Conservation (phyloP, 35 echinoderm and acorn worm species). For the Nesometra sesokonis region DNA sequence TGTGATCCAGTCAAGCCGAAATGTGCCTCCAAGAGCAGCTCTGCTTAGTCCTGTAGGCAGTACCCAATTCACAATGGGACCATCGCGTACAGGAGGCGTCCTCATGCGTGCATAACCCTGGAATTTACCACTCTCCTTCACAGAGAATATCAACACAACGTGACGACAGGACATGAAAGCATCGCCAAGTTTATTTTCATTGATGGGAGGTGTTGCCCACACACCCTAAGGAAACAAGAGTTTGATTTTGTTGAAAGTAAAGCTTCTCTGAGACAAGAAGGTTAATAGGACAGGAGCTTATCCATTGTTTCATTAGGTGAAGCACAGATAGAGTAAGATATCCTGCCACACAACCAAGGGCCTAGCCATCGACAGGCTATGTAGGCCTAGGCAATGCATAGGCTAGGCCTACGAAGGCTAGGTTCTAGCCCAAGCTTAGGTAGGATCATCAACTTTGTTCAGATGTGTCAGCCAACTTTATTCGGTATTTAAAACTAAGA, state of each 20-base stretch:
- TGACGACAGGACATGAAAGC: conserved; percentile 72
- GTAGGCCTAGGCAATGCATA: no score
- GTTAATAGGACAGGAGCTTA: neutral
- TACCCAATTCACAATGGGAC: conserved; percentile 85
- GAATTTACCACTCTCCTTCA: conserved; percentile 97
- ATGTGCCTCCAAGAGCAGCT: conserved; percentile 68
- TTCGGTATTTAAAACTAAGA: no score
- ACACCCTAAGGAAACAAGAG: conserved; percentile 52
- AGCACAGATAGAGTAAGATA: no score
- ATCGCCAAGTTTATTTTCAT: conserved; percentile 80
- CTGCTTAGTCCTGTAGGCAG: conserved; percentile 79
- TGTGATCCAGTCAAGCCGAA: conserved; percentile 95
- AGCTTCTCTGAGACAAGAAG: neutral
- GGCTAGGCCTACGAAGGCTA: no score
- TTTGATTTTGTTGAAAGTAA: neutral
- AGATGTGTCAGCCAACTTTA: no score
- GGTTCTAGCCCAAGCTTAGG: no score
- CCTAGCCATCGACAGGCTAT: no score
- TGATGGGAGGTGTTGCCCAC: conserved; percentile 93
- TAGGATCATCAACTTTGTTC: no score
- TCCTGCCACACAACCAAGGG: no score
- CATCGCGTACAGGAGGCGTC: conserved; percentile 61
- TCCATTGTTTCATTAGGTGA: neutral
- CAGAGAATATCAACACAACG: conserved; percentile 80
- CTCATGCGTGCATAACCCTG: conserved; percentile 92